These are phyloP conservation scores for Harpagifer antarcticus DNA, from an alignment of 2,797 vertebrate species.

Conservation along the genomic window DNA sequence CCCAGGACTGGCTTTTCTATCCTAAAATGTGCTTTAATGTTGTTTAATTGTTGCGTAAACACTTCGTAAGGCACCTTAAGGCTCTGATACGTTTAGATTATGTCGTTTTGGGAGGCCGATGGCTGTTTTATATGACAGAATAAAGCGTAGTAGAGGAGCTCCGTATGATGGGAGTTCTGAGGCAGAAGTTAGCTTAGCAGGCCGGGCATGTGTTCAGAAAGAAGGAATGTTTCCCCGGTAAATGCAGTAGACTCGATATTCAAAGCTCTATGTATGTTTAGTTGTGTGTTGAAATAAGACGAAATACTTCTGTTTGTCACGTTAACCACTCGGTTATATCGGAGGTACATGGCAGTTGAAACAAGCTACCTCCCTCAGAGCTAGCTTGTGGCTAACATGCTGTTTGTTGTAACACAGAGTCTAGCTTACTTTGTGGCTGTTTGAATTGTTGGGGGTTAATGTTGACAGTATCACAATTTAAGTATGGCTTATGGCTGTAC, in stretches of 20 bases:
- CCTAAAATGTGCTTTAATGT: conserved; percentile 49
- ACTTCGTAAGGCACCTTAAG: accelerated
- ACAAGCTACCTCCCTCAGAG: neutral
- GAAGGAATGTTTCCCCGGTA: neutral
- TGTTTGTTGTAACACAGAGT: accelerated
- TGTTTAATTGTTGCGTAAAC: accelerated
- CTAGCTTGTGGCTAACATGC: neutral
- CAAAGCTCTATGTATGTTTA: accelerated
- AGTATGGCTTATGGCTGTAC: accelerated
- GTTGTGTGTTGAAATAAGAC: accelerated
- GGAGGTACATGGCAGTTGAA: neutral
- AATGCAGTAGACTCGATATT: accelerated
- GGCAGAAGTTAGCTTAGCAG: conserved; percentile 36
- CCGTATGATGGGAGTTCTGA: neutral
- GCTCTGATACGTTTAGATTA: conserved; percentile 83
- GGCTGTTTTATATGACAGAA: conserved; percentile 35
- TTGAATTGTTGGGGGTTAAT: accelerated
- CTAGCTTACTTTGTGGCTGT: accelerated
- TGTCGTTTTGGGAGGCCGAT: conserved; percentile 60
- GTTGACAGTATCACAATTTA: too few species aligned
- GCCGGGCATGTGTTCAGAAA: conserved; percentile 70
- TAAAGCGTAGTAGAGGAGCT: conserved; percentile 29
- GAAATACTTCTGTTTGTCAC: accelerated
- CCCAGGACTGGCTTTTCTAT: neutral
- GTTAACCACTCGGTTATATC: accelerated